Conservation (phyloP, 1,140 invertebrate species). For the Sitophilus oryzae region DNA sequence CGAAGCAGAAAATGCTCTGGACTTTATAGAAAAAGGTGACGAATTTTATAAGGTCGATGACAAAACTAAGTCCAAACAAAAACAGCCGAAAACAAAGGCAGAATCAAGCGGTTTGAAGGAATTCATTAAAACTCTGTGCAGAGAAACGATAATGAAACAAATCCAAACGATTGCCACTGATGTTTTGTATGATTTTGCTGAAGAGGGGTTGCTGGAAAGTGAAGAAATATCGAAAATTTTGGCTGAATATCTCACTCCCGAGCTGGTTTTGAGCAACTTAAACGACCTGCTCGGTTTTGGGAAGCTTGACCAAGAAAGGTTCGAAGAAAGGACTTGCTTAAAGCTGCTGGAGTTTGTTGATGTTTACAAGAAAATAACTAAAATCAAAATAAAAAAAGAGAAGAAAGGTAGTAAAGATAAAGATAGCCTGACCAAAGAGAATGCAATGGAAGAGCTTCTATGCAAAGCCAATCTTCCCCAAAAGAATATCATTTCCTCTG, state of each 20-base stretch:
- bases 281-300: slow-evolving; percentile 25
- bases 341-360: slow-evolving; percentile 15
- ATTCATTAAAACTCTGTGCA: slow-evolving; percentile 14
- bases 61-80: neutral
- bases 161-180: slow-evolving; percentile 22
- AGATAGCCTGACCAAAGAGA: neutral
- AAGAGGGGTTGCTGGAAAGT: slow-evolving; percentile 17
- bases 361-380: slow-evolving; percentile 14
- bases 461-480: neutral
- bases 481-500: neutral
- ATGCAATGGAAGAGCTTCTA: neutral
- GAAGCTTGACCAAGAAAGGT: slow-evolving; percentile 12
- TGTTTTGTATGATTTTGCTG: slow-evolving; percentile 23
- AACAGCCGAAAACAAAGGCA: slow-evolving; percentile 3
- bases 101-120: slow-evolving; percentile 14
- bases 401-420: neutral
- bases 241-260: slow-evolving; percentile 25
- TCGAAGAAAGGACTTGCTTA: slow-evolving; percentile 6
- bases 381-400: slow-evolving; percentile 6
- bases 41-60: neutral
- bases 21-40: slow-evolving; percentile 21
- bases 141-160: slow-evolving; percentile 23
- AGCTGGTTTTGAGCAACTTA: slow-evolving; percentile 15
- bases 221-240: slow-evolving; percentile 15
- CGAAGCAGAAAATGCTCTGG: slow-evolving; percentile 26